Evolutionary conservation across 23 tunicate genomes (phyloP), one percentile per base, ranked within the genome.

Genomic region (Trididemnum nubilum): DNA sequence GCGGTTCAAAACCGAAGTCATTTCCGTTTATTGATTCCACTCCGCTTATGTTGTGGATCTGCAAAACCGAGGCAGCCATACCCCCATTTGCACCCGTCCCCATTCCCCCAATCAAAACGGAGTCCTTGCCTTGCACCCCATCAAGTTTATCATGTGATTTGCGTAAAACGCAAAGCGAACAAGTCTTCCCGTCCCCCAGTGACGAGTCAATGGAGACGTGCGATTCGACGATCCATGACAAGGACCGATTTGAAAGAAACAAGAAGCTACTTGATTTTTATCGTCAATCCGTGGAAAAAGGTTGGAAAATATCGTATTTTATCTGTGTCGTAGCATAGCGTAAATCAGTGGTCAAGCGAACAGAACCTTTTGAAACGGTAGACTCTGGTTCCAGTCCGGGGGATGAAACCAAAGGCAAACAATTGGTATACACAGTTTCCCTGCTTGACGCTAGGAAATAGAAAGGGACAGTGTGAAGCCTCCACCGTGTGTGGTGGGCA

Each of bases 11-110:
- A 40, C 18, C 59, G 38, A 52, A 54, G 67, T 52, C 81, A 15
- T 23, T 60, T 12, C 84, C 93, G 7, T 88, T 93, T 31, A 51
- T 93, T n/a, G 93, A 93, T 40, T 93, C 98, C 2, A 58, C 84
- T 19, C 98, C 98, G 0, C 33, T 84, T 19, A 71, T 78, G 44
- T 26, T 93, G 77, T 93, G 98, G 98, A 84, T 93, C 74, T 65
- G 83, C 0, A 80, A 79, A 63, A 80, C 82, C 26, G 50, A 65
- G 0, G 71, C 44, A 2, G 19, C 36, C 32, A 5, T 70, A 5
- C 69, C 15, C 27, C 74, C 37, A 3, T n/a, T 27, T 7, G 2
- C 57, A 5, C 78, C 78, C 29, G 18, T 18, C 9, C 29, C 58
- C 4, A 12, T 33, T 5, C 58, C 58, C 4, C 74, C 74, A 9